These are phyloP conservation scores for Hyles lineata DNA, from an alignment of 2,888 invertebrate species.

Conservation along the genomic window DNA sequence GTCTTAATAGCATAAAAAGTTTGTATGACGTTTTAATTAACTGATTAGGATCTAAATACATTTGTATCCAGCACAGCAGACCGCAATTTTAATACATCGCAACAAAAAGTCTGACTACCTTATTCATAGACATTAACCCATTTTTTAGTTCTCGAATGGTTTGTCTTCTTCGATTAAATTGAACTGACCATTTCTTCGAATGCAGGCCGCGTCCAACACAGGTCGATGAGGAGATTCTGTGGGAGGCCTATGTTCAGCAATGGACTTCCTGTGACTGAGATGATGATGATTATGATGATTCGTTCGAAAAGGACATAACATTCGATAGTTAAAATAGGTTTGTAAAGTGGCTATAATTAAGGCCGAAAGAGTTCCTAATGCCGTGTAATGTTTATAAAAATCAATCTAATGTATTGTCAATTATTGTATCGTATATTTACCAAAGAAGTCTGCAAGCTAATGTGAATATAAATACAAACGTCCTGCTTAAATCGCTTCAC, in stretches of 20 bases:
- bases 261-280: too few relatives aligned
- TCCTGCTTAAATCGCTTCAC: conserved; percentile 15
- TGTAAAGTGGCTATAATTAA: too few relatives aligned
- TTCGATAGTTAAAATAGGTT: too few relatives aligned
- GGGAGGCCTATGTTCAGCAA: too few relatives aligned
- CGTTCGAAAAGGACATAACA: too few relatives aligned
- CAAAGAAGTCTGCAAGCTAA: not conserved
- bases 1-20: not conserved
- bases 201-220: too few relatives aligned
- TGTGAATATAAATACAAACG: conserved; percentile 19
- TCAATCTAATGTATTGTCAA: conserved; percentile 13
- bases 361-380: not conserved
- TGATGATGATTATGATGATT: too few relatives aligned
- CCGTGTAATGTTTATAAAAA: not conserved
- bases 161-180: too few relatives aligned
- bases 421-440: conserved; percentile 8
- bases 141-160: too few relatives aligned
- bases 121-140: too few relatives aligned
- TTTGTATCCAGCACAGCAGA: not conserved
- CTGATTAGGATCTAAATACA: conserved; percentile 15
- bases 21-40: conserved; percentile 7
- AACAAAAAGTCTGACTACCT: not conserved
- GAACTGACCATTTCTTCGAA: too few relatives aligned
- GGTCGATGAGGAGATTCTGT: too few relatives aligned
- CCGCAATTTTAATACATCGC: not conserved